phyloP scores from a whole-genome alignment of 2,113 vertebrate genomes.

The Isichthys henryi region DNA sequence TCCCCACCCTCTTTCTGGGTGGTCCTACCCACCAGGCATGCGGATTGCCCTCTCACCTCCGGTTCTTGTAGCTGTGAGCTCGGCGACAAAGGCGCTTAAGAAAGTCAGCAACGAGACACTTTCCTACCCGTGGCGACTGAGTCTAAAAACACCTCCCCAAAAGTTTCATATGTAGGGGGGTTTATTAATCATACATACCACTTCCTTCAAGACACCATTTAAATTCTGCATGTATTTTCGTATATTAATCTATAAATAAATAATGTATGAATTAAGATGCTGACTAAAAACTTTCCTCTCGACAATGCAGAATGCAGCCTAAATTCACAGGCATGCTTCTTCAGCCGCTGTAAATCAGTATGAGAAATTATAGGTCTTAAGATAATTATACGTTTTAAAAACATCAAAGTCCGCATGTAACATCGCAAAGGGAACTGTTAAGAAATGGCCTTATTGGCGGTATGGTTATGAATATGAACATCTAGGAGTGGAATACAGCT shows the following conservation, averaged over 20 bases:
- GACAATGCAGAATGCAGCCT: neutral
- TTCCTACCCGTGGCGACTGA: neutral
- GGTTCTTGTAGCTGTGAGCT: constrained; percentile 55
- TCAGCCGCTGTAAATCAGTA: neutral
- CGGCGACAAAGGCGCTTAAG: constrained; percentile 45
- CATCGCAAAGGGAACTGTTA: neutral
- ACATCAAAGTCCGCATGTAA: neutral
- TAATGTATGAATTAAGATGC: neutral
- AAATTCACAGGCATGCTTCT: neutral
- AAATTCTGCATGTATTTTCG: neutral
- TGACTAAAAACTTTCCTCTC: neutral
- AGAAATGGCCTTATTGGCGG: neutral
- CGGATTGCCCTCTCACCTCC: constrained; percentile 34
- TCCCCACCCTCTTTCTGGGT: constrained; percentile 46
- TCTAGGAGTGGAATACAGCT: neutral
- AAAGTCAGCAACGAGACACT: neutral
- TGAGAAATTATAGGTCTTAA: neutral
- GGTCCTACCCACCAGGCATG: constrained; percentile 44
- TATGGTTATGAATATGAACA: neutral
- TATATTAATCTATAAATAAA: neutral
- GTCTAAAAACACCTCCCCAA: neutral
- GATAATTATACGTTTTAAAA: neutral
- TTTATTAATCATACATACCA: neutral
- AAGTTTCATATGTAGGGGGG: neutral
- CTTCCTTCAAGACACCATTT: neutral